Conservation (phyloP, 2,888 invertebrate species). For the Agrotis clavis region DNA sequence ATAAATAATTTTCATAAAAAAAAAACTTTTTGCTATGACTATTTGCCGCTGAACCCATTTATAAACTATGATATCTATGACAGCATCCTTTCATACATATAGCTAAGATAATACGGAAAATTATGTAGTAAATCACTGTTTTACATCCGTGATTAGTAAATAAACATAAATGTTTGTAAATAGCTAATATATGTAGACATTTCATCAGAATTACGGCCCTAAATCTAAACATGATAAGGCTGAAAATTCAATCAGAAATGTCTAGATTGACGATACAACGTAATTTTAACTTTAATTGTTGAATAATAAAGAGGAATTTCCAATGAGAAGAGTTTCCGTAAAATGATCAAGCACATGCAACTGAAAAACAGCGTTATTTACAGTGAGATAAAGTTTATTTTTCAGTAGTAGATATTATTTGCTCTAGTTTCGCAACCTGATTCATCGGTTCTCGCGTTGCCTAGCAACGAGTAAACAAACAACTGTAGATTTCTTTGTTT, state of each 20-base stretch:
- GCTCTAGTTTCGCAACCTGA: slow-evolving; percentile 49
- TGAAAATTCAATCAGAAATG: not conserved
- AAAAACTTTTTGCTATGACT: not conserved
- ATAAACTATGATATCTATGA: not conserved
- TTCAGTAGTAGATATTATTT: not conserved
- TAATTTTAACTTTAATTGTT: not conserved
- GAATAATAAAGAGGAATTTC: not conserved
- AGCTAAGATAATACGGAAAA: slow-evolving; percentile 1
- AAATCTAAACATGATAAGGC: rapidly evolving
- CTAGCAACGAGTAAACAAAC: slow-evolving; percentile 59
- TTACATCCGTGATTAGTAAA: slow-evolving; percentile 14
- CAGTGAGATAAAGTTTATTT: not conserved
- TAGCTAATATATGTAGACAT: not conserved
- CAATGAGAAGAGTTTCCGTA: not conserved
- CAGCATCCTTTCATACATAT: not conserved
- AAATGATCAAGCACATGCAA: not conserved
- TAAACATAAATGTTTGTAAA: slow-evolving; percentile 34
- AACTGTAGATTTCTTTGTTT: slow-evolving; percentile 24
- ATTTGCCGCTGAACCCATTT: slow-evolving; percentile 11
- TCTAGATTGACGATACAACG: not conserved
- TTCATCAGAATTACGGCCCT: not conserved
- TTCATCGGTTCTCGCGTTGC: slow-evolving; percentile 50
- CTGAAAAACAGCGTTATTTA: not conserved
- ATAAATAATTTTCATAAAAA: not conserved
- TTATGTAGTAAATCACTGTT: not conserved